Base-by-base conservation (phyloP, 2,113 vertebrate genomes). In the Gobius niger region DNA sequence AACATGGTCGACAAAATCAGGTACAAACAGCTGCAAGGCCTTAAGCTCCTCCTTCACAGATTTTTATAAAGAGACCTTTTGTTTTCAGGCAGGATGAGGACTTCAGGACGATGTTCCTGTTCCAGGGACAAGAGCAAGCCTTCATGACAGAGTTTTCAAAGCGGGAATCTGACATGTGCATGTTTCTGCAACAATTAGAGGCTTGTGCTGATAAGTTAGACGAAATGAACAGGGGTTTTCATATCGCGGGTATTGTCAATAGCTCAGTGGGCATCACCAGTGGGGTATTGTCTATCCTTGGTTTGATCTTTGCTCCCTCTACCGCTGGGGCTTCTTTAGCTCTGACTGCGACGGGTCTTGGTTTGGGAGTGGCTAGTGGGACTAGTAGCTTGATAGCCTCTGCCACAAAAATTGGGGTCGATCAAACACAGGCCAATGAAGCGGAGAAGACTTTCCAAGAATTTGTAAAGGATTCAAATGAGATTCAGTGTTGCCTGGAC, bases 221-320 rank as follows among this genome's bases (percentile, higher is more conserved):
- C 69, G 54, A 3, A n/a, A 86, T 86, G 85, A 81, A 62, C 2
- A 77, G 1, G 14, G 87, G 80, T 0, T 51, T 82, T n/a, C 87
- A 44, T 74, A 85, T 89, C 73, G 87, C 85, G 73, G 84, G 73
- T 40, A 77, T 86, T n/a, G 77, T 46, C 1, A 78, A 84, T 15
- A 88, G 82, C 7, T 88, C 88, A 0, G 78, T 86, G 68, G 85
- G 88, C 5, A 69, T 63, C 0, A n/a, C 72, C 0, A 81, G 85
- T 13, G 73, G 85, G 6, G 67, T 81, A 2, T 81, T 89, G 2
- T 82, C 84, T 50, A 88, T 86, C 0, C 0, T 74, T 11, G 85
- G 85, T 56, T 56, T 89, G 24, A 59, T 77, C 79, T 0, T 56
- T 88, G 6, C 74, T 70, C 6, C 88, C 88, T 34, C 86, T 0